Evolutionary conservation across 2,888 invertebrate genomes (phyloP).

Genomic region (Zaprionus obscuricornis): DNA sequence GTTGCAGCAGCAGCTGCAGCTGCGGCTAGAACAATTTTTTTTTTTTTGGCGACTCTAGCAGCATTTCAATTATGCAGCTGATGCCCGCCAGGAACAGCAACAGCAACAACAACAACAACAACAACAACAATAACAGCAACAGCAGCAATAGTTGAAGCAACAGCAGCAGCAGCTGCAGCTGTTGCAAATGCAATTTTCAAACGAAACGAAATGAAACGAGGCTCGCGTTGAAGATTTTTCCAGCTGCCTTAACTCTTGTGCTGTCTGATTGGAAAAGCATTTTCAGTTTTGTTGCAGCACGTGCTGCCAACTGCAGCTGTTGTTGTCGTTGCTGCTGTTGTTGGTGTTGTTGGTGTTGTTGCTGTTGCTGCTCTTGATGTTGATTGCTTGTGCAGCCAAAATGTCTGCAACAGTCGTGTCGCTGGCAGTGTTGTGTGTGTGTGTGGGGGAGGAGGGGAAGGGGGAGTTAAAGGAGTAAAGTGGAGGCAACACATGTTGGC

Average conservation of each 20-base stretch:
- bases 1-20: slow-evolving; percentile 21
- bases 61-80: slow-evolving; percentile 69
- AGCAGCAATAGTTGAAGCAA: slow-evolving; percentile 9
- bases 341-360: slow-evolving; percentile 12
- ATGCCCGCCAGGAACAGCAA: slow-evolving; percentile 55
- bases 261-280: slow-evolving; percentile 67
- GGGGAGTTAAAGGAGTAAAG: not conserved
- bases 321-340: slow-evolving; percentile 22
- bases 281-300: slow-evolving; percentile 61
- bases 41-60: slow-evolving; percentile 41
- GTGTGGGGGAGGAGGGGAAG: not conserved
- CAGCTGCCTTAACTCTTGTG: slow-evolving; percentile 51
- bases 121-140: slow-evolving; percentile 20
- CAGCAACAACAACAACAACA: slow-evolving; percentile 8
- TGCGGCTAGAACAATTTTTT: slow-evolving; percentile 47
- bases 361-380: slow-evolving; percentile 11
- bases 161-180: slow-evolving; percentile 12
- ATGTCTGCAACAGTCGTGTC: slow-evolving; percentile 60
- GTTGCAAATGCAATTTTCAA: slow-evolving; percentile 65
- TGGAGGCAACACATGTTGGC: slow-evolving; percentile 67
- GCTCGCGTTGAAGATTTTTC: slow-evolving; percentile 62
- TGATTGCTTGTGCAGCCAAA: slow-evolving; percentile 63
- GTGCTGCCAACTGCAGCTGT: slow-evolving; percentile 47
- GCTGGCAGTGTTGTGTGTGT: slow-evolving; percentile 18
- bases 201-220: slow-evolving; percentile 25